Evolutionary conservation across 1,140 invertebrate species (phyloP), one percentile per base, ranked within the genome.

Genomic region (Saccostrea cuccullata): DNA sequence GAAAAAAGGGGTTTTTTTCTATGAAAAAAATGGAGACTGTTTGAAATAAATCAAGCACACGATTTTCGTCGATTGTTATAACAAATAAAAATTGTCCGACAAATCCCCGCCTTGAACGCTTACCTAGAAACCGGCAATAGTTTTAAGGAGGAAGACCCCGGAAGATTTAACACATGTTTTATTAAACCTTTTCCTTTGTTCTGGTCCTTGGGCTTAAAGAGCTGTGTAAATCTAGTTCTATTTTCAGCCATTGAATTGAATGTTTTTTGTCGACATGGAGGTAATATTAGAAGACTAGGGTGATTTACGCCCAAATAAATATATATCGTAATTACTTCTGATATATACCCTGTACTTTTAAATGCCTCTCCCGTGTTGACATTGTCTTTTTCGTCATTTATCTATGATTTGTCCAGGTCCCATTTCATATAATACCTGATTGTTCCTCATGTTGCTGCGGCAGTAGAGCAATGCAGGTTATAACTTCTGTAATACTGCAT

Each of bases 151-250:
- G 13, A 36, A 36, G 5, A 12, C 26, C 26, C 70, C 26, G 11
- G 30, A 30, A 36, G 70, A 36, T 77, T 77, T 77, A 77, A 77
- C 26, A 77, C 70, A 36, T 36, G 26, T 77, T 77, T 77, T 77
- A 77, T 77, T 77, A 77, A 77, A 36, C 9, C 70, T 9, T 11
- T 26, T 77, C 26, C 26, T 77, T 77, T 77, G 70, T 77, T 77
- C 70, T 36, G 70, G 70, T 17, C 70, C 26, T 77, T 40, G 0
- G 26, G 26, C 15, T 36, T 4, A 30, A 77, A 77, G 70, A 77
- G 70, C 70, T 77, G 0, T 36, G 23, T 36, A 77, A 77, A 77
- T 36, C 15, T 30, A 13, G 15, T 77, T 36, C 26, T 77, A 77
- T 77, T 77, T 77, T 77, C 15, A 77, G 70, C 15, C 4, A 77